Conservation (phyloP, 1,140 invertebrate species). For the Sminthurides bifidus region DNA sequence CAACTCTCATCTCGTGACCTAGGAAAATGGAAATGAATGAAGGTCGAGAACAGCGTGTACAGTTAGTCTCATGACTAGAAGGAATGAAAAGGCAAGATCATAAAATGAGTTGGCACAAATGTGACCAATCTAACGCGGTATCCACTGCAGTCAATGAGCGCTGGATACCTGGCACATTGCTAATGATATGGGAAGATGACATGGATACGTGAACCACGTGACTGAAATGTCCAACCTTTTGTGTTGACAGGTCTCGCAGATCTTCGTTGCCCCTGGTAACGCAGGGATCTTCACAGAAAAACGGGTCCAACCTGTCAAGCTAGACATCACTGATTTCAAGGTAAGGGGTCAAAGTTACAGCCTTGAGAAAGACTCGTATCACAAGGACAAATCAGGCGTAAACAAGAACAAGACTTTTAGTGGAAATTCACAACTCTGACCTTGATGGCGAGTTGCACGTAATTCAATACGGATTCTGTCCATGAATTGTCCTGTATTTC, state of each 20-base stretch:
- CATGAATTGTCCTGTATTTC: neutral
- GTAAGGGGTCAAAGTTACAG: conserved; percentile 8
- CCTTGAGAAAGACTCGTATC: neutral
- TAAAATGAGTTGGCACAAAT: too few species aligned
- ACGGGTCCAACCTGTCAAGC: conserved; percentile 48
- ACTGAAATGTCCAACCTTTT: too few species aligned
- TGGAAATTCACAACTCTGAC: neutral
- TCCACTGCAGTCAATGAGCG: too few species aligned
- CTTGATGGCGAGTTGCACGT: neutral
- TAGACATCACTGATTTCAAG: conserved; percentile 49
- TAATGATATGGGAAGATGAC: too few species aligned
- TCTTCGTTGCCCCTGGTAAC: conserved; percentile 84
- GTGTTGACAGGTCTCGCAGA: conserved; percentile 47
- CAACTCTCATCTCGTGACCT: too few species aligned
- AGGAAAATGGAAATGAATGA: too few species aligned
- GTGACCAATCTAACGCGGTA: too few species aligned
- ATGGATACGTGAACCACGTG: too few species aligned
- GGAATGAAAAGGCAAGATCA: too few species aligned
- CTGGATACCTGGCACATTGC: too few species aligned
- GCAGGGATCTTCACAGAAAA: conserved; percentile 59
- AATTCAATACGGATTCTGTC: neutral
- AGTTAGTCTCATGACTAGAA: too few species aligned
- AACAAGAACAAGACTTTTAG: neutral
- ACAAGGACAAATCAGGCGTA: neutral
- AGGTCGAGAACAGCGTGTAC: too few species aligned